Evolutionary conservation across 2,888 invertebrate genomes (phyloP), one percentile per base, ranked within the genome.

Genomic region (Muscina levida): DNA sequence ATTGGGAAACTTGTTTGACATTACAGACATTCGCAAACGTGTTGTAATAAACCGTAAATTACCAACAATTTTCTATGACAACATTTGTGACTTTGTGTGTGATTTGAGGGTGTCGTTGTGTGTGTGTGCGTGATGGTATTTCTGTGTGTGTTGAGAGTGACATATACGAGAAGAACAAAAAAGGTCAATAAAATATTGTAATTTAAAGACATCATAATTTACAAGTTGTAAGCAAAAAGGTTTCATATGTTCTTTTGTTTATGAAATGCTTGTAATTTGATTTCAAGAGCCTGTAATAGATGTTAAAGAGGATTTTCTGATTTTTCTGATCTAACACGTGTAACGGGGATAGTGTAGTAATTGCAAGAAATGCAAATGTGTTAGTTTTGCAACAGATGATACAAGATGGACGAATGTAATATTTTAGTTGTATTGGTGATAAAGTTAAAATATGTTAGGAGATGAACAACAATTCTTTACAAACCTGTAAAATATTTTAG

Each of bases 171-270:
- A n/a, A n/a, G n/a, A n/a, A n/a, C n/a, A n/a, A n/a, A 53, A 51
- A 68, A 53, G 53, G 68, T 68, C 68, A 68, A 68, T 68, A 68
- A 48, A 68, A 53, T 53, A 53, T 53, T 53, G 53, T 53, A 53
- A 53, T 53, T 53, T 53, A 24, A 53, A 53, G 53, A 24, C 53
- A 53, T 53, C 53, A 53, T 53, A 22, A 53, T 53, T 53, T 53
- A 53, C 53, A 53, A 24, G 53, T 53, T 22, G 53, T n/a, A n/a
- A 53, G 13, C 53, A 53, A 53, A 53, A 53, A 53, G 53, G 53
- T 53, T 53, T 24, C 53, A 53, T 24, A 53, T 53, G 24, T 53
- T 11, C 11, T 53, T 53, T 4, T 24, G 24, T 53, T 19, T 22
- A 24, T 31, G 11, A 22, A 72, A 72, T 62, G 46, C 62, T 53